Base-by-base conservation (phyloP, 2,113 vertebrate genomes). In the Sorex araneus region DNA sequence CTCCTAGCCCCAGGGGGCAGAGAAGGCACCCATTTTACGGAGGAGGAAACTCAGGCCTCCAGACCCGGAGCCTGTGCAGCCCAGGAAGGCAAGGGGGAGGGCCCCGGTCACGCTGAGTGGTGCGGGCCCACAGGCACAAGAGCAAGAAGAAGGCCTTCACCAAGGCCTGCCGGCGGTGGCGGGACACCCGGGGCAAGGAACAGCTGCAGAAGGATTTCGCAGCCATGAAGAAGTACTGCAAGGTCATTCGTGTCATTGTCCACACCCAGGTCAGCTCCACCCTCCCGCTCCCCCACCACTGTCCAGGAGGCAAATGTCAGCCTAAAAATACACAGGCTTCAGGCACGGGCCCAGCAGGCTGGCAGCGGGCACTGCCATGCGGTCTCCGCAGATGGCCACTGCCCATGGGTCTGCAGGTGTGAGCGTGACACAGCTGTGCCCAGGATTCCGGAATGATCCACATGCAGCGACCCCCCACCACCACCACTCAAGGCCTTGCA, bases 141-240 rank as follows among this genome's bases (percentile, higher is more conserved):
- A 98, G 98, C 97, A 98, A 98, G 97, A 98, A 98, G 96, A 98
- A 98, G 95, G 98, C 98, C 0, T 98, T 98, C 93, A 98, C 98
- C 90, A 98, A 98, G 91, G 98, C 98, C 97, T 98, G 98, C 96
- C 98, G 97, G 47, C 97, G 98, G 60, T 98, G 98, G 98, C 98
- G 97, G 25, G 98, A 98, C 1, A 84, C 98, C 0, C 82, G 92
- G 0, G 98, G 98, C 93, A 98, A 98, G 63, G 98, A 83, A 93
- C 98, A 98, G 93, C 97, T 98, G 45, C 98, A 98, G 96, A 98
- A 98, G 91, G 98, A 98, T 92, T 98, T 98, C 63, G 95, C 97
- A 0, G 95, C 98, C 47, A 98, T 98, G 98, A 98, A 98, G 84
- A 98, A 98, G 81, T 98, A 98, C 95, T 98, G 98, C 97, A 98